Evolutionary conservation across 2,888 invertebrate genomes (phyloP).

Genomic region (Lepidocyrtoides sp.): DNA sequence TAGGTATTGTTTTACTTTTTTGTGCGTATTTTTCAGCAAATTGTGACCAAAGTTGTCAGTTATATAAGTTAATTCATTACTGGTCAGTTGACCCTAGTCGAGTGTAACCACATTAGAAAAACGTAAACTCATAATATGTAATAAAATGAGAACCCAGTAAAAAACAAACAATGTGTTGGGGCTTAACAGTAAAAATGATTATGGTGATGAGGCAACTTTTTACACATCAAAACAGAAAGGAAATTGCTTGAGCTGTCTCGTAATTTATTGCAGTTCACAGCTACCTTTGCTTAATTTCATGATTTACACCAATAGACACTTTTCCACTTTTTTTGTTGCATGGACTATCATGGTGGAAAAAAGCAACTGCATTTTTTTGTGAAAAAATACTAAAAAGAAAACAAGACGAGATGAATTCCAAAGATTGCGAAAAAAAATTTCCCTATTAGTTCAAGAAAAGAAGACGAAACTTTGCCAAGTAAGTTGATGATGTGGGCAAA

Average conservation of each 20-base stretch:
- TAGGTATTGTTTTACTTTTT: constrained; percentile 53
- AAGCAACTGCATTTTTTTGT: background rate
- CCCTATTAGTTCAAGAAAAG: background rate
- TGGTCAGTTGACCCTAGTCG: constrained; percentile 20
- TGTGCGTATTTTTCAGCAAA: constrained; percentile 9
- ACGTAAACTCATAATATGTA: background rate
- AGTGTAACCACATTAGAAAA: background rate
- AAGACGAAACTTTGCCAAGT: background rate
- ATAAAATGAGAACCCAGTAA: constrained; percentile 7
- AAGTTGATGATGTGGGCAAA: constrained; percentile 11
- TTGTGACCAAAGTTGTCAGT: constrained; percentile 60
- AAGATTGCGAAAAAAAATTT: constrained; percentile 48
- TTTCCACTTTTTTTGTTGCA: background rate
- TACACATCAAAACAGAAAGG: constrained; percentile 50
- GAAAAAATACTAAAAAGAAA: constrained; percentile 45
- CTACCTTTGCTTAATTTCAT: constrained; percentile 61
- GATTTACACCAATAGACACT: constrained; percentile 48
- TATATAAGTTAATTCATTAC: constrained; percentile 51
- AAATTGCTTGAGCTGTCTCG: constrained; percentile 63
- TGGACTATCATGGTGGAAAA: background rate
- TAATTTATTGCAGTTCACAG: constrained; percentile 68
- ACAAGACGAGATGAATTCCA: constrained; percentile 1
- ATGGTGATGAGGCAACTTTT: constrained; percentile 42
- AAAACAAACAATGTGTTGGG: constrained; percentile 27
- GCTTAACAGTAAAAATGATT: background rate